phyloP scores from a whole-genome alignment of 2,797 vertebrate genomes.

The Sebastes cheni region DNA sequence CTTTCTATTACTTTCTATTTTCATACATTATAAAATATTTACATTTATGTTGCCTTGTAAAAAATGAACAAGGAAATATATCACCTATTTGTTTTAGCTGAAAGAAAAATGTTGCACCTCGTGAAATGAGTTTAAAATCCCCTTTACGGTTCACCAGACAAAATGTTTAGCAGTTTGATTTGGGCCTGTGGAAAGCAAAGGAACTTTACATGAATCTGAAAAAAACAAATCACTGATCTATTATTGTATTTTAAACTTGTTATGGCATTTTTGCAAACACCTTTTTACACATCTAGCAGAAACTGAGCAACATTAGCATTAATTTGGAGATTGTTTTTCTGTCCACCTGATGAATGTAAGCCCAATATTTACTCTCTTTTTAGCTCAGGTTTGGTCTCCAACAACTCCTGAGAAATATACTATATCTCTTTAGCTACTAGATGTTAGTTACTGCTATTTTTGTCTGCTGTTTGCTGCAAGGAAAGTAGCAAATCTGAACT shows the following conservation, averaged over 20 bases:
- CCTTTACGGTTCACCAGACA: background rate
- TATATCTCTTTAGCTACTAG: background rate
- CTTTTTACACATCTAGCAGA: background rate
- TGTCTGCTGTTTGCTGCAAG: background rate
- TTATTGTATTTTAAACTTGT: background rate
- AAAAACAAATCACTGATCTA: background rate
- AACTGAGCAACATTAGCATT: background rate
- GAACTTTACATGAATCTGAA: background rate
- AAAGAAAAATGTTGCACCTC: background rate
- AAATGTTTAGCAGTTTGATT: background rate
- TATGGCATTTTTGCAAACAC: background rate
- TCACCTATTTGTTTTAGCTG: background rate
- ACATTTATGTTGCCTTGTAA: background rate
- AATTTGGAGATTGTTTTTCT: background rate
- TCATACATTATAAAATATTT: background rate
- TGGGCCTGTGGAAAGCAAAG: background rate
- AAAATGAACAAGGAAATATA: background rate
- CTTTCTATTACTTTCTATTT: background rate
- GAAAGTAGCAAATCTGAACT: background rate
- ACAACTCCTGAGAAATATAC: background rate
- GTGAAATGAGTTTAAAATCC: background rate
- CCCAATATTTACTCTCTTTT: background rate
- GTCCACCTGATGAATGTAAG: background rate
- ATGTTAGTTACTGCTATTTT: background rate
- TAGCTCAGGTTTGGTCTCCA: background rate